Evolutionary conservation across 2,113 vertebrate genomes (phyloP).

Genomic region (Malurus elegans): DNA sequence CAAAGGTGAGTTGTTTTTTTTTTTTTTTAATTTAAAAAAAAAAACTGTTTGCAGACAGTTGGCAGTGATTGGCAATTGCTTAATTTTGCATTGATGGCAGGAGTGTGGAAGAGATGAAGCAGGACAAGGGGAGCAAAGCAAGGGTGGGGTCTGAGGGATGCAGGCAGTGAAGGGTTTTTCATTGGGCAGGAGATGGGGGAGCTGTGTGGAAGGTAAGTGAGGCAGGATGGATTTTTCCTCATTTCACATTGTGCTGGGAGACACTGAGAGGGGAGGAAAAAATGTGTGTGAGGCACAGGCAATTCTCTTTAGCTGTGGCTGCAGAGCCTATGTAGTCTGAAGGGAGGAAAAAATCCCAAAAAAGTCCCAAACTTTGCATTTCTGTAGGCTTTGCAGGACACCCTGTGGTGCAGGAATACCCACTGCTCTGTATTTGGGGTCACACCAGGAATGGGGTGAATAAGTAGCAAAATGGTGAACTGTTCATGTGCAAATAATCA

Average conservation of each 20-base stretch:
- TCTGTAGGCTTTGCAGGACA: not conserved
- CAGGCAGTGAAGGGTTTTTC: accelerated
- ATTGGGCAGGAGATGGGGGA: not conserved
- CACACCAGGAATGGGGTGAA: accelerated
- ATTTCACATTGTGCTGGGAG: accelerated
- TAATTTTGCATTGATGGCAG: not conserved
- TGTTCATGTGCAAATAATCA: not conserved
- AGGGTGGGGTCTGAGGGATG: accelerated
- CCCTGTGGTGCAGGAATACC: not conserved
- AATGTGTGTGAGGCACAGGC: too few relatives aligned
- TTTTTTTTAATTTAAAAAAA: not conserved
- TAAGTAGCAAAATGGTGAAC: not conserved
- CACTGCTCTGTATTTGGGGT: not conserved
- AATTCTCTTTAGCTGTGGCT: not conserved
- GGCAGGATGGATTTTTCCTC: not conserved
- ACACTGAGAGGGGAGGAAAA: too few relatives aligned
- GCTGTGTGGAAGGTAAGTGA: not conserved
- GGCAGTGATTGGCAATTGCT: not conserved
- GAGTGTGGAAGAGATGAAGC: not conserved
- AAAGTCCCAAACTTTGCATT: accelerated
- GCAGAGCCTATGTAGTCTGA: not conserved
- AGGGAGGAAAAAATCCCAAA: accelerated
- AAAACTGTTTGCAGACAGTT: not conserved
- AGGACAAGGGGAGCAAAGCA: not conserved
- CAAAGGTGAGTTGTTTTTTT: not conserved